Conservation (phyloP, 2,797 vertebrate species). For the Tokudaia tokunoshimensis region DNA sequence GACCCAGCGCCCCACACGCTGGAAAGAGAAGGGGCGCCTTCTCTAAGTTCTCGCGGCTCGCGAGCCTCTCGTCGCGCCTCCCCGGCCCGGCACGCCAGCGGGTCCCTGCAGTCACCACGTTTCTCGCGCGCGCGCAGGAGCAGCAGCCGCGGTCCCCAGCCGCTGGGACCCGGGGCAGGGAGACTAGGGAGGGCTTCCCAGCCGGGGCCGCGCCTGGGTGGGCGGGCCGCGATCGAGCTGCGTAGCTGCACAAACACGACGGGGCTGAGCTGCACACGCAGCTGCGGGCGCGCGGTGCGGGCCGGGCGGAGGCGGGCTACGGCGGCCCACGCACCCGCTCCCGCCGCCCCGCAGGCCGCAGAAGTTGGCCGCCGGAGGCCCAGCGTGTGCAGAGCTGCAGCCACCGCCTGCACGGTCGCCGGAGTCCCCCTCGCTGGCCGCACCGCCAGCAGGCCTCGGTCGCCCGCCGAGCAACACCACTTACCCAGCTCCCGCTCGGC, state of each 20-base stretch:
- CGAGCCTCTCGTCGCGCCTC: background rate
- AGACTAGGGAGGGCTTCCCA: constrained; percentile 62
- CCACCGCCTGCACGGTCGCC: constrained; percentile 50
- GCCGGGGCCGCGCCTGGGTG: constrained; percentile 71
- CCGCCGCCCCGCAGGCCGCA: constrained; percentile 22
- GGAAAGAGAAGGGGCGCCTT: background rate
- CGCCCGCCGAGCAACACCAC: constrained; percentile 36
- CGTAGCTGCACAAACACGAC: constrained; percentile 82
- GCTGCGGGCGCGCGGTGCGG: background rate
- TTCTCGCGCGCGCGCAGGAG: constrained; percentile 32
- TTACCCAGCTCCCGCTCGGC: constrained; percentile 66
- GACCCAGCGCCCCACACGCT: constrained; percentile 25
- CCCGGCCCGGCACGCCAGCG: constrained; percentile 24
- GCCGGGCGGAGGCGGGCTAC: background rate
- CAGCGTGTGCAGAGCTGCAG: constrained; percentile 58
- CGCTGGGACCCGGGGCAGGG: background rate
- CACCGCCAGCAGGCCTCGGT: constrained; percentile 78
- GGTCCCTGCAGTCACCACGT: constrained; percentile 67
- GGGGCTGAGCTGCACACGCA: constrained; percentile 54
- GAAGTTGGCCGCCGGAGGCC: background rate
- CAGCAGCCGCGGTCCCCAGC: background rate
- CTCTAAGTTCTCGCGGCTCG: constrained; percentile 38
- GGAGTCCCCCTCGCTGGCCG: background rate
- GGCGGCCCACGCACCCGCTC: background rate
- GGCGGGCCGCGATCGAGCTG: constrained; percentile 73